These are phyloP conservation scores for Panthera tigris DNA, from an alignment of 2,113 vertebrate genomes.

Conservation along the genomic window DNA sequence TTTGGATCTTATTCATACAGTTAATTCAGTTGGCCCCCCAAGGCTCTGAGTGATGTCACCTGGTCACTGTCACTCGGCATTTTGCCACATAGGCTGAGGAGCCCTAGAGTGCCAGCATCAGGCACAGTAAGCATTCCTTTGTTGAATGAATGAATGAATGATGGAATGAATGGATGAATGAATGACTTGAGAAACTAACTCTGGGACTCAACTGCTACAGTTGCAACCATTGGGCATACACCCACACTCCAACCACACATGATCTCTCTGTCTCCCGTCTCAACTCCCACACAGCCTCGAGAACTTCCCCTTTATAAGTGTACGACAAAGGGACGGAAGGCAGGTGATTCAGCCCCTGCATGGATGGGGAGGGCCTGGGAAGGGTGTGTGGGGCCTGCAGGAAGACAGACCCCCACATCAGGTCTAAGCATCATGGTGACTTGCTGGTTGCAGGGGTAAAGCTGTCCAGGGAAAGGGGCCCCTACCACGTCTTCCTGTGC, in stretches of 20 bases:
- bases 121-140: rapidly evolving
- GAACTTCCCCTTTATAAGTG: not conserved
- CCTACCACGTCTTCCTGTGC: not conserved
- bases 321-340: too few relatives aligned
- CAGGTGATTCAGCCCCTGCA: not conserved
- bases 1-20: rapidly evolving
- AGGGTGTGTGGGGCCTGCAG: not conserved
- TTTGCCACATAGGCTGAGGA: not conserved
- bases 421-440: not conserved
- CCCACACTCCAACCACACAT: not conserved
- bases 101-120: rapidly evolving
- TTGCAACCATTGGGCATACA: too few relatives aligned
- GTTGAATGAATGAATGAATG: not conserved
- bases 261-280: not conserved
- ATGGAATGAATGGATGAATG: not conserved
- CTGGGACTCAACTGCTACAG: not conserved
- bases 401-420: not conserved
- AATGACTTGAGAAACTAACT: not conserved
- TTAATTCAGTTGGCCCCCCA: not conserved
- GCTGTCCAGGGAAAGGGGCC: not conserved
- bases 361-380: not conserved
- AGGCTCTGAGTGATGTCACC: not conserved
- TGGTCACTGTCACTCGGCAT: not conserved
- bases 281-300: not conserved
- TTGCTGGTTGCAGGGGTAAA: not conserved